Conservation (phyloP, 2,888 invertebrate species). For the Escarpia spicata region DNA sequence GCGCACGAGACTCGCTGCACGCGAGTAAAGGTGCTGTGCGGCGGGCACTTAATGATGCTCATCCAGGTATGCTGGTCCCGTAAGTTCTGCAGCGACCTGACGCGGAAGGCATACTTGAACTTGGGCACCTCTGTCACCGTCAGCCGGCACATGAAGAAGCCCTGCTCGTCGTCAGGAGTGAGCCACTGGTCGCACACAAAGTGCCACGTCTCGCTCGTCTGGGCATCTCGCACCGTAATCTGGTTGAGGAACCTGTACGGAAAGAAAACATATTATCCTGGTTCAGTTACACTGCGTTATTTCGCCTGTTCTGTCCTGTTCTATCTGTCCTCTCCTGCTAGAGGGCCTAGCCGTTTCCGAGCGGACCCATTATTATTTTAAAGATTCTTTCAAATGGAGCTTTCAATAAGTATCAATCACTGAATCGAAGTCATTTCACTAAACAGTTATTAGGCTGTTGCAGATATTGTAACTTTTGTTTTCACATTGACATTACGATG, state of each 20-base stretch:
- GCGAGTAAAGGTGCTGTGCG: slow-evolving; percentile 54
- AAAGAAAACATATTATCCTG: background rate
- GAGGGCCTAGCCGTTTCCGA: no score
- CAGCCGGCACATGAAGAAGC: slow-evolving; percentile 43
- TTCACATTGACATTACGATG: no score
- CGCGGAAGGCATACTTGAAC: slow-evolving; percentile 26
- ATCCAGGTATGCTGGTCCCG: slow-evolving; percentile 60
- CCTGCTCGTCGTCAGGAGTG: slow-evolving; percentile 33
- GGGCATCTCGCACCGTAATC: background rate
- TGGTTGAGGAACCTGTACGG: slow-evolving; percentile 22
- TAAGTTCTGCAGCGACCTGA: slow-evolving; percentile 34
- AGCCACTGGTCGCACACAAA: background rate
- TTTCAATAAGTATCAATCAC: no score
- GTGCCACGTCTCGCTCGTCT: background rate
- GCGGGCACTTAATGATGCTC: slow-evolving; percentile 57
- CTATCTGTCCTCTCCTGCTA: no score
- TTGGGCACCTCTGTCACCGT: slow-evolving; percentile 32
- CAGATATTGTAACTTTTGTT: background rate
- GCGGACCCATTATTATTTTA: no score
- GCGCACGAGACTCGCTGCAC: slow-evolving; percentile 59
- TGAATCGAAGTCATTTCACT: no score
- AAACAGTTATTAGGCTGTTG: background rate
- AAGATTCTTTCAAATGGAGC: no score
- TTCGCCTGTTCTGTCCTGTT: no score
- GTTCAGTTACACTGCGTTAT: background rate